These are phyloP conservation scores for Jaculus jaculus DNA, from an alignment of 2,113 vertebrate species.

Conservation along the genomic window DNA sequence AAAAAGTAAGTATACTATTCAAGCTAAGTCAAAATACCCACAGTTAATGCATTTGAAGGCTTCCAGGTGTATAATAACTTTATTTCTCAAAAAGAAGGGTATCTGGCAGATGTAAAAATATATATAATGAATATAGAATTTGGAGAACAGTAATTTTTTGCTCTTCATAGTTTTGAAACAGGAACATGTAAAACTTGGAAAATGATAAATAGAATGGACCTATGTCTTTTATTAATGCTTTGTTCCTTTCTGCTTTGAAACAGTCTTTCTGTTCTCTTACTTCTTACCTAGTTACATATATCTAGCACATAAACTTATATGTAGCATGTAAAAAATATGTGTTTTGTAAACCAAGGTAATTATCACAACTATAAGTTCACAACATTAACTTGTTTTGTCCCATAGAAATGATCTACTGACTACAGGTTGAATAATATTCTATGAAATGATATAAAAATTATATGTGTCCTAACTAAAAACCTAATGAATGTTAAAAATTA, in stretches of 20 bases:
- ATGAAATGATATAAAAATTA: background rate
- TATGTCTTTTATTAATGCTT: background rate
- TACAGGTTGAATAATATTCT: background rate
- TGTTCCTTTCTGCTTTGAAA: background rate
- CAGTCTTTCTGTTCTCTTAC: background rate
- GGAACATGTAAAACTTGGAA: background rate
- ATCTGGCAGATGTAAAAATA: background rate
- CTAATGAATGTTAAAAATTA: background rate
- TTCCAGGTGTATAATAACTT: background rate
- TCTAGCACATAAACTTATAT: background rate
- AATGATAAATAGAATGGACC: background rate
- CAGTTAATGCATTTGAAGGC: background rate
- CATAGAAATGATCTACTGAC: background rate
- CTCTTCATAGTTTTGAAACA: background rate
- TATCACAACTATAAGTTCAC: background rate
- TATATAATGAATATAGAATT: background rate
- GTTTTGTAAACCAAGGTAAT: background rate
- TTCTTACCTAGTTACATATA: background rate
- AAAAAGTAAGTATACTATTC: too few species aligned
- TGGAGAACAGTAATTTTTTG: background rate
- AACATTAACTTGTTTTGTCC: background rate
- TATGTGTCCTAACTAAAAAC: background rate
- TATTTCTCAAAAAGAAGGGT: background rate
- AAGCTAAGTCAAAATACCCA: background rate
- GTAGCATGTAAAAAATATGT: background rate